Conservation (phyloP, 2,113 vertebrate genomes). For the Dendrocopos noguchii region DNA sequence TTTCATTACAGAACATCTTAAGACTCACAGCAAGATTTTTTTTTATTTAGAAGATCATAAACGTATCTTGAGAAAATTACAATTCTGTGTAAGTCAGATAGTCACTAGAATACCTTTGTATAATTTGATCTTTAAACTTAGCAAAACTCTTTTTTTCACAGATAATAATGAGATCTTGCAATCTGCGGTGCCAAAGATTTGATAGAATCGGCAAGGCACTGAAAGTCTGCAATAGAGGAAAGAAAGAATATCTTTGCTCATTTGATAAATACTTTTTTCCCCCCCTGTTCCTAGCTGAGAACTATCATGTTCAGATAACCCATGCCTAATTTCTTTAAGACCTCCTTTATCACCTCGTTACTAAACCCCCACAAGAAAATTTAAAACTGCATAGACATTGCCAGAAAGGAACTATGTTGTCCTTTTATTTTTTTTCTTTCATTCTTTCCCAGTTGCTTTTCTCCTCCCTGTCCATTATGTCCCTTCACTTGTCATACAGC, state of each 20-base stretch:
- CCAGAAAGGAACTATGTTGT: background rate
- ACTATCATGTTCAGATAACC: background rate
- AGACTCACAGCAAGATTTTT: background rate
- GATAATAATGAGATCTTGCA: background rate
- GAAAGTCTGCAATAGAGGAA: background rate
- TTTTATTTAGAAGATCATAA: background rate
- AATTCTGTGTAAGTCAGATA: background rate
- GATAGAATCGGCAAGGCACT: background rate
- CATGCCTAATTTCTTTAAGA: background rate
- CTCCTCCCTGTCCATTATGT: background rate
- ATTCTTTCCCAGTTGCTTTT: background rate
- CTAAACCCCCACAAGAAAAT: background rate
- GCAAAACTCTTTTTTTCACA: background rate
- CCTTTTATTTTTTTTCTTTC: background rate
- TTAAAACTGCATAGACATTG: background rate
- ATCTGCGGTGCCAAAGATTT: background rate
- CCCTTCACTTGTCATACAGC: background rate
- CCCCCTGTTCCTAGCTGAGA: background rate
- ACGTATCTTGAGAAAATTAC: background rate
- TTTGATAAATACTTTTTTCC: background rate
- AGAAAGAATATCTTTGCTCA: background rate
- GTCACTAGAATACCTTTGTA: background rate
- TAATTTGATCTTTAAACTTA: background rate
- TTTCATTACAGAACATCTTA: constrained; percentile 23
- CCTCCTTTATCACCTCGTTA: background rate